Percentiles rank a stretch among this genome's conserved stretches.
phyloP scores from a whole-genome alignment of 2,888 invertebrate genomes.

The Dorcus hopei region DNA sequence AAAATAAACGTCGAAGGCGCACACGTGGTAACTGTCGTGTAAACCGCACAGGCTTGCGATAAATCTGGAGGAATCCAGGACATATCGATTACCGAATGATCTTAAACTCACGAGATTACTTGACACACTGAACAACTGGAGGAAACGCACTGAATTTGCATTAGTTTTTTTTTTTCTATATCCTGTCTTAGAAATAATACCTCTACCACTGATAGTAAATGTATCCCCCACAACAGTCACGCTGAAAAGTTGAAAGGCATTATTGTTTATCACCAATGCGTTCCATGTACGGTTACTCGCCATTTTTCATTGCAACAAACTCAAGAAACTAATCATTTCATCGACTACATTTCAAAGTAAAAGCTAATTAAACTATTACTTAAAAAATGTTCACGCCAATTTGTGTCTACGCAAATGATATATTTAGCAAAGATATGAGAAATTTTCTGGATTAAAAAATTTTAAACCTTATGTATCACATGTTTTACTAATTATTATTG shows the following conservation, averaged over 20 bases:
- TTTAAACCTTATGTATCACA: too few relatives aligned
- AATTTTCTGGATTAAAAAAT: too few relatives aligned
- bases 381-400: too few relatives aligned
- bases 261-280: neutral
- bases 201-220: neutral
- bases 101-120: neutral
- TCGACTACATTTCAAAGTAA: too few relatives aligned
- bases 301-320: too few relatives aligned
- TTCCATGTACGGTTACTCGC: too few relatives aligned
- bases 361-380: too few relatives aligned
- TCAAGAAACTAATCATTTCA: too few relatives aligned
- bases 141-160: neutral
- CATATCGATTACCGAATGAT: constrained; percentile 23
- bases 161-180: neutral
- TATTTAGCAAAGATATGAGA: too few relatives aligned
- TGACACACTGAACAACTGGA: constrained; percentile 1
- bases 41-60: constrained; percentile 53
- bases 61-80: constrained; percentile 60
- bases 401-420: too few relatives aligned
- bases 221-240: neutral
- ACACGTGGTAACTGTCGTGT: constrained; percentile 58
- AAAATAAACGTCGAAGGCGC: constrained; percentile 59
- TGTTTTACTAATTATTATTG: too few relatives aligned
- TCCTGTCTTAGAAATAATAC: neutral
- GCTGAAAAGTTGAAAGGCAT: neutral